These are phyloP conservation scores for Elephantulus edwardii DNA, from an alignment of 2,113 vertebrate genomes.

Conservation along the genomic window DNA sequence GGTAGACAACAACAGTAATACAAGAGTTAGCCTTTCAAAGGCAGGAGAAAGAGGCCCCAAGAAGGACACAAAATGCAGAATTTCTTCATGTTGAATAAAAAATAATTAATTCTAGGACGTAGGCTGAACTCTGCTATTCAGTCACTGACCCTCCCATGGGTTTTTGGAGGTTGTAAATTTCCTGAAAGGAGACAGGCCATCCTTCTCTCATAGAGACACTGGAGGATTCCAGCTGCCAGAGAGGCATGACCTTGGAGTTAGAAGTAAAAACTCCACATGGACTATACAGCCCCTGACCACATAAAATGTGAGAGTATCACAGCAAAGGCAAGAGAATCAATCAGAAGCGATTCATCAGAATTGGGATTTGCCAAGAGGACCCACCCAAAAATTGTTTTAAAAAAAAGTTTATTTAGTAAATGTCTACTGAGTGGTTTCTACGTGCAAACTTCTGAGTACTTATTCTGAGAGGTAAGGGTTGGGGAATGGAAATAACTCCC, in stretches of 20 bases:
- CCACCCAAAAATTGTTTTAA: too few relatives aligned
- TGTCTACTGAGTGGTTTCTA: slow-evolving; percentile 1
- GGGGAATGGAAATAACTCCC: neutral
- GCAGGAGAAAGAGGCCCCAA: neutral
- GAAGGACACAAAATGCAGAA: neutral
- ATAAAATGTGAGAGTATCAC: neutral
- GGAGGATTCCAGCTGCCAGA: too few relatives aligned
- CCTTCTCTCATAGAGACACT: too few relatives aligned
- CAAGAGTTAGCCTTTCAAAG: neutral
- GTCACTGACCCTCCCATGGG: too few relatives aligned
- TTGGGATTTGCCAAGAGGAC: neutral
- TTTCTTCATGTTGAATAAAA: neutral
- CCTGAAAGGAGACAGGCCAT: too few relatives aligned
- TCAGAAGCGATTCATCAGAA: too few relatives aligned
- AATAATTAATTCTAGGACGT: neutral
- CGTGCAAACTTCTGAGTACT: neutral
- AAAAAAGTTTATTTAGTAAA: neutral
- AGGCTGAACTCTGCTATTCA: neutral
- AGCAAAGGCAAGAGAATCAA: neutral
- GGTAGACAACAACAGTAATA: too few relatives aligned
- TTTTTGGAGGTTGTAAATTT: too few relatives aligned
- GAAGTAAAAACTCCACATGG: too few relatives aligned
- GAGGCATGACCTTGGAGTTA: too few relatives aligned
- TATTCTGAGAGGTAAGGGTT: slow-evolving; percentile 17
- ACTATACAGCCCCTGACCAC: too few relatives aligned